These are phyloP conservation scores for Eremophila alpestris DNA, from an alignment of 2,797 vertebrate genomes.

Conservation along the genomic window DNA sequence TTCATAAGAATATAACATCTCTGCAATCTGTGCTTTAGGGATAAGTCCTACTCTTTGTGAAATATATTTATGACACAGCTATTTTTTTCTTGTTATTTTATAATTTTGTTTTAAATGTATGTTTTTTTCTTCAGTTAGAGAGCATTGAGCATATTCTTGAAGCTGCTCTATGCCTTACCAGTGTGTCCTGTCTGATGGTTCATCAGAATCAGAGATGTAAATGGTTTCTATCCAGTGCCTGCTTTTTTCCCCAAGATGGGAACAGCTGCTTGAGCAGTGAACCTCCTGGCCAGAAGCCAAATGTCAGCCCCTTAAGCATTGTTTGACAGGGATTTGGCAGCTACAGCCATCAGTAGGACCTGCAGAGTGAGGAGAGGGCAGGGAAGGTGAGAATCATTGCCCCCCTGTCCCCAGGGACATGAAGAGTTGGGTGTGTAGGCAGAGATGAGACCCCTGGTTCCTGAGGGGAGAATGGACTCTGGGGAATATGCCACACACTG, in stretches of 20 bases:
- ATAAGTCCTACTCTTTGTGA: background rate
- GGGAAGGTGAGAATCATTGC: accelerated
- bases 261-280: background rate
- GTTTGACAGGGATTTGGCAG: background rate
- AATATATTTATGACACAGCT: background rate
- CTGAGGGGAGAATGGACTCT: accelerated
- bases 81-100: background rate
- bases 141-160: background rate
- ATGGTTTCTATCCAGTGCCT: background rate
- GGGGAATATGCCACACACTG: background rate
- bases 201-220: background rate
- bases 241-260: background rate
- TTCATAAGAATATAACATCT: background rate
- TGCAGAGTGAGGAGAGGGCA: background rate
- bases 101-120: background rate
- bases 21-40: background rate
- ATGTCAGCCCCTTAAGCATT: background rate
- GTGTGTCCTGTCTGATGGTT: accelerated
- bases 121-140: background rate
- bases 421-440: accelerated
- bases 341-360: background rate
- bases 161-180: background rate
- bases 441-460: background rate
- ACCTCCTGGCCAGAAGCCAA: background rate
- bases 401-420: background rate